These are phyloP conservation scores for Cryptoblepharus egeriae DNA, from an alignment of 2,797 vertebrate genomes.

Conservation along the genomic window DNA sequence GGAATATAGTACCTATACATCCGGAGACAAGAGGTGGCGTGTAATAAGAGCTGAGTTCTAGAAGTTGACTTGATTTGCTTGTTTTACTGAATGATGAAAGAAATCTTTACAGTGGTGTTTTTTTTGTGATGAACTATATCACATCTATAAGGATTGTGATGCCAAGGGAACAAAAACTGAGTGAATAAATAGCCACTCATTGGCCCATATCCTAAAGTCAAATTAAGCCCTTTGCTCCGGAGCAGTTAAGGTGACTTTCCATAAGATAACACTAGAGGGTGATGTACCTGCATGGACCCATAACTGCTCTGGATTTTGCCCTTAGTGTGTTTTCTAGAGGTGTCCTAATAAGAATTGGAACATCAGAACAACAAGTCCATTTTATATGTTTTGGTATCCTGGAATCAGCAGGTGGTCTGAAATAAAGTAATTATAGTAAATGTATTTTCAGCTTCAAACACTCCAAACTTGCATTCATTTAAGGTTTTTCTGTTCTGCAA, in stretches of 20 bases:
- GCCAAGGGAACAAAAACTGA: slow-evolving; percentile 15
- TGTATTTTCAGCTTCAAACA: slow-evolving; percentile 54
- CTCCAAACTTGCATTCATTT: slow-evolving; percentile 61
- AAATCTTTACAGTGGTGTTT: slow-evolving; percentile 27
- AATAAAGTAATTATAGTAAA: slow-evolving; percentile 72
- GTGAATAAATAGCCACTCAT: slow-evolving; percentile 35
- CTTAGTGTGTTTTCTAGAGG: slow-evolving; percentile 47
- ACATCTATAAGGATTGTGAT: neutral
- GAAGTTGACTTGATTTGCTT: slow-evolving; percentile 17
- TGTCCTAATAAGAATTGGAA: slow-evolving; percentile 64
- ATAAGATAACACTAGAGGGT: no score
- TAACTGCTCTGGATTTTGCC: no score
- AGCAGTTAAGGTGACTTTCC: no score
- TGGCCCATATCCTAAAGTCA: no score
- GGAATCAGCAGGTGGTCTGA: slow-evolving; percentile 65
- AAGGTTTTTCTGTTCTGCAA: slow-evolving; percentile 50
- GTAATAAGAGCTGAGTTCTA: neutral
- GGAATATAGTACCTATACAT: neutral
- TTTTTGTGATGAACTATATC: slow-evolving; percentile 5
- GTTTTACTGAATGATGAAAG: slow-evolving; percentile 20
- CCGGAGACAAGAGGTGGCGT: neutral
- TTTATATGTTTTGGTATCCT: slow-evolving; percentile 67
- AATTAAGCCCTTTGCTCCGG: no score
- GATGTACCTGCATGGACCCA: no score
- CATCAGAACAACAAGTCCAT: slow-evolving; percentile 59